Evolutionary conservation across 2,797 vertebrate species (phyloP), one percentile per base, ranked within the genome.

Genomic region (Denticeps clupeoides): DNA sequence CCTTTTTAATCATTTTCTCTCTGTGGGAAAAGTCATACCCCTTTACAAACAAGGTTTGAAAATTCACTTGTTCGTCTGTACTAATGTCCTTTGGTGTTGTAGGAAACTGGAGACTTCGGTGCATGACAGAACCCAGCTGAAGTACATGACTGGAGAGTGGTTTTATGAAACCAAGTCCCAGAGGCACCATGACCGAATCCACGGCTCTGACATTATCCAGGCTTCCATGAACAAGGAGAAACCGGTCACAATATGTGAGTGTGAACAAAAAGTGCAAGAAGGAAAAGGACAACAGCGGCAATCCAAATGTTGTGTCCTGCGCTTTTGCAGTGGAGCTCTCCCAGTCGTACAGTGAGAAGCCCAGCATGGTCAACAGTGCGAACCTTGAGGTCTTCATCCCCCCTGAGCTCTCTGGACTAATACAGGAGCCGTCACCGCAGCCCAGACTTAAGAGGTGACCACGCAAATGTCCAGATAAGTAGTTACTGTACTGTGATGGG

Each of bases 111-210:
- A 85, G 69, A 84, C 74, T 69, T 82, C 77, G 1, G 56, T 80
- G 47, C 72, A 54, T 11, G 83, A 95, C 58, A 75, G 53, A 21
- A 55, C 60, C 48, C 83, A 81, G 58, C 75, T 94, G 8, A 96
- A 82, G 75, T 90, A 88, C 55, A 81, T 96, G 86, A 95, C 85
- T 0, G 94, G 94, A 33, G 90, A 97, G 3, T 98, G 94, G 94
- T 98, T 98, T 80, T 97, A 97, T 4, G 87, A 97, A 69, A 87
- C 85, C 16, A 98, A 95, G 50, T 82, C 85, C 4, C 85, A 73
- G 59, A 86, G 91, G 21, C 93, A 97, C 66, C 80, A 73, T 68
- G 89, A 94, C 23, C 86, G 74, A 57, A 87, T 90, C 57, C 87
- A 96, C 0, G 91, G 89, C 25, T 73, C 89, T 1, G 92, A 97